Percentiles rank a stretch among this genome's conserved stretches.
These are phyloP conservation scores for Amazona vittata DNA, from an alignment of 2,113 vertebrate genomes.

Conservation along the genomic window DNA sequence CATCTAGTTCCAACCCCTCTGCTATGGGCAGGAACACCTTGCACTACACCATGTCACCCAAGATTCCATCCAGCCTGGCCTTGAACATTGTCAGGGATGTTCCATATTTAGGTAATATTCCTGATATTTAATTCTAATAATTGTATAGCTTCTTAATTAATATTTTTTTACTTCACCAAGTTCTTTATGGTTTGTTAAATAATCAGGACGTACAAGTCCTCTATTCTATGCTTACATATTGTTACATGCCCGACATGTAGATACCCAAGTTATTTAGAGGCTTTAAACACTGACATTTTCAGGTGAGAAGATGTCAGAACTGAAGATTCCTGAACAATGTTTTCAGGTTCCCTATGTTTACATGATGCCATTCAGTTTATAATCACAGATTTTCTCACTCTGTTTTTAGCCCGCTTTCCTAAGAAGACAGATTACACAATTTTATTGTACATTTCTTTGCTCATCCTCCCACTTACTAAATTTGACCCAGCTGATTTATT, in stretches of 20 bases:
- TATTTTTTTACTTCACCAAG: neutral
- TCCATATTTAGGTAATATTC: neutral
- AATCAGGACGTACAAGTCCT: neutral
- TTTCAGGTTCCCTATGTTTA: neutral
- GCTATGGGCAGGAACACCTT: neutral
- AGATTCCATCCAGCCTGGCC: neutral
- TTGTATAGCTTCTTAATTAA: neutral
- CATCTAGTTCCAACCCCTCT: neutral
- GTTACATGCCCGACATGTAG: accelerated
- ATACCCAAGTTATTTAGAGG: neutral
- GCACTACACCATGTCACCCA: neutral
- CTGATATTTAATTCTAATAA: neutral
- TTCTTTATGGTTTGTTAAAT: neutral
- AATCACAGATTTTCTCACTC: neutral
- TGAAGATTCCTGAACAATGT: neutral
- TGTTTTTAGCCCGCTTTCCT: neutral
- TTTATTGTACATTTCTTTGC: neutral
- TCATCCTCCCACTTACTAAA: neutral
- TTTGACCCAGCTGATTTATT: neutral
- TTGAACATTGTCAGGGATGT: neutral
- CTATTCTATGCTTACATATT: neutral
- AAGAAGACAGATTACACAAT: neutral
- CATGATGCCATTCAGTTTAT: neutral
- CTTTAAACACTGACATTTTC: neutral
- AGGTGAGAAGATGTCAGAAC: neutral